phyloP scores from a whole-genome alignment of 2,888 invertebrate genomes.

The Agrochola lota region DNA sequence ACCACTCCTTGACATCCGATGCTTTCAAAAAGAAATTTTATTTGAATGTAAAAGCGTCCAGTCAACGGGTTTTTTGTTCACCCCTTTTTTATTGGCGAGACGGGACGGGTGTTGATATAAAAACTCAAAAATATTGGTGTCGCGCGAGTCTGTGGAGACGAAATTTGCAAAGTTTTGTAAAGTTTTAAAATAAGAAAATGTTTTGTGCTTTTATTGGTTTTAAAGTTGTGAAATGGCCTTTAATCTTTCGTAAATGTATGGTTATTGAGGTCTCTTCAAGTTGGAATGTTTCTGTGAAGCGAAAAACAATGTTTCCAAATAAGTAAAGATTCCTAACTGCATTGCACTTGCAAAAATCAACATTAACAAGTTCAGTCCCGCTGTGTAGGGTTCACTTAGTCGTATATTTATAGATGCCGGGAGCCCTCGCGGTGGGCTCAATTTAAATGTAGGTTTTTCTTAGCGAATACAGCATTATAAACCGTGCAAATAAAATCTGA shows the following conservation, averaged over 20 bases:
- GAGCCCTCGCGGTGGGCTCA: too few species aligned
- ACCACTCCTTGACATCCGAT: conserved; percentile 32
- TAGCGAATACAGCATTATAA: too few species aligned
- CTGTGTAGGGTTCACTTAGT: too few species aligned
- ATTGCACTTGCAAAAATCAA: not conserved
- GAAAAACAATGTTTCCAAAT: not conserved
- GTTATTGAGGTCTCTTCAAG: not conserved
- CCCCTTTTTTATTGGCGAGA: conserved; percentile 46
- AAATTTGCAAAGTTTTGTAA: conserved; percentile 29
- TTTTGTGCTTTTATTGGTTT: conserved; percentile 32
- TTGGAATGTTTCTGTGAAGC: not conserved
- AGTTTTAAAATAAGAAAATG: conserved; percentile 36
- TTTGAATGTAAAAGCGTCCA: conserved; percentile 55
- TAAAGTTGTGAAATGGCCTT: conserved; percentile 8
- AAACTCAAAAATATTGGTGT: conserved; percentile 30
- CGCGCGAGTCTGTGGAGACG: conserved; percentile 5
- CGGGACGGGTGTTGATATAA: conserved; percentile 23
- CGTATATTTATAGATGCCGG: too few species aligned
- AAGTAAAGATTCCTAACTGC: not conserved
- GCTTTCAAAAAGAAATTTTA: conserved; percentile 51
- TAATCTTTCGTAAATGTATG: not conserved
- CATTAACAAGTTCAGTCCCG: too few species aligned
- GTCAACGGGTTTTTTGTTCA: conserved; percentile 46
- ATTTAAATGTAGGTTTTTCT: too few species aligned
- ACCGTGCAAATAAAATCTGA: too few species aligned